Conservation (phyloP, 2,113 vertebrate species). For the Enhydra lutris region DNA sequence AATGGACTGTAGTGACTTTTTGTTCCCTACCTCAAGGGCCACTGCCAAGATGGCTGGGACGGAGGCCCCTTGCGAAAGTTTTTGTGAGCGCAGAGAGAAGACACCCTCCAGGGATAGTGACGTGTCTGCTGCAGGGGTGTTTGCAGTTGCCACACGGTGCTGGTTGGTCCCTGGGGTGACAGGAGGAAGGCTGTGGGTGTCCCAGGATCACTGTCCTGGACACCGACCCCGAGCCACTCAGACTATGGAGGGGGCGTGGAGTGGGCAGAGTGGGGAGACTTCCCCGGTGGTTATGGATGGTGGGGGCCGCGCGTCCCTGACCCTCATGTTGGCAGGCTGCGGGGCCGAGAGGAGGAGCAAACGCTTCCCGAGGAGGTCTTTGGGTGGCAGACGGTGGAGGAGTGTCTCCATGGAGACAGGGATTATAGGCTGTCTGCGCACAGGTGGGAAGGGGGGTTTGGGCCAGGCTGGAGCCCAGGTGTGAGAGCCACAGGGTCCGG, state of each 20-base stretch:
- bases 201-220: neutral
- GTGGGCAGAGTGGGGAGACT: neutral
- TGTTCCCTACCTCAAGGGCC: neutral
- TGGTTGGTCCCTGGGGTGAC: neutral
- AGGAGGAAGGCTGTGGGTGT: neutral
- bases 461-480: neutral
- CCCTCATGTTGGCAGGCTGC: neutral
- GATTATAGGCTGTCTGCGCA: neutral
- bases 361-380: neutral
- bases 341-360: neutral
- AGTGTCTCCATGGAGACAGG: neutral
- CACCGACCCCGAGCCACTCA: neutral
- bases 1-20: neutral
- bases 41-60: neutral
- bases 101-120: neutral
- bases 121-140: fast-evolving
- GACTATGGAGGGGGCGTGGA: neutral
- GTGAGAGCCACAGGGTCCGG: neutral
- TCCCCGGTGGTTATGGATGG: neutral
- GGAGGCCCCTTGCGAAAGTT: neutral
- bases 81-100: neutral
- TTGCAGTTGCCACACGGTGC: neutral
- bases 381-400: neutral
- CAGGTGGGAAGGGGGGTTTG: too few relatives aligned
- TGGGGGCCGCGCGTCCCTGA: fast-evolving